These are phyloP conservation scores for Leptinotarsa lineolata DNA, from an alignment of 1,140 invertebrate genomes.

Conservation along the genomic window DNA sequence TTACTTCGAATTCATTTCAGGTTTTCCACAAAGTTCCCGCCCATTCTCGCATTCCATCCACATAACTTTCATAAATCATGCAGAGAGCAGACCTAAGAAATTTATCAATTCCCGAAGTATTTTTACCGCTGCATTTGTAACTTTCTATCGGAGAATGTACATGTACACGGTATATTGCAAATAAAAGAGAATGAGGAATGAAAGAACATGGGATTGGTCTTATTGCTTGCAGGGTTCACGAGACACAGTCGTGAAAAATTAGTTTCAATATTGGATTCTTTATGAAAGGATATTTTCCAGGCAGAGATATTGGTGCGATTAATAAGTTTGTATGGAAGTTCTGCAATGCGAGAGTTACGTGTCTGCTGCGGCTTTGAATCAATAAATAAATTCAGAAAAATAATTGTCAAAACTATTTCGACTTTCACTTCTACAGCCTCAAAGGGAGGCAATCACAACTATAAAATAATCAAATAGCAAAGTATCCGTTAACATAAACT, in stretches of 20 bases:
- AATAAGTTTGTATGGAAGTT: background rate
- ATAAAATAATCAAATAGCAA: too few species aligned
- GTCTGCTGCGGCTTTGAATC: background rate
- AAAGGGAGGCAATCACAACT: too few species aligned
- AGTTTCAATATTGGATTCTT: conserved; percentile 19
- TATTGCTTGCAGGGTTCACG: conserved; percentile 6
- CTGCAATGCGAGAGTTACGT: background rate
- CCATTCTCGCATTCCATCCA: background rate
- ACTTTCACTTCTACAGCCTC: too few species aligned
- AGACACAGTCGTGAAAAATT: conserved; percentile 22
- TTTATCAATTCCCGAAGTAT: conserved; percentile 1
- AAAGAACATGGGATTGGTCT: background rate
- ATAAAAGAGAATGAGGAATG: conserved; percentile 5
- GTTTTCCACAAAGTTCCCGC: background rate
- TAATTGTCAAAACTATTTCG: too few species aligned
- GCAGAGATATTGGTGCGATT: conserved; percentile 8
- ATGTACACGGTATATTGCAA: conserved; percentile 3
- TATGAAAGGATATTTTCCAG: conserved; percentile 13
- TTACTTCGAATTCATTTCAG: background rate
- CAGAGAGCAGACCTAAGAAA: background rate
- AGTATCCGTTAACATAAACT: too few species aligned
- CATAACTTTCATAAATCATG: conserved; percentile 1
- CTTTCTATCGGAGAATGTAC: background rate
- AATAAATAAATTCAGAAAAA: too few species aligned
- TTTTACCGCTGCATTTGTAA: conserved; percentile 8